Conservation (phyloP, 53 echinoderm and acorn worm species). For the Arbacia lixula region DNA sequence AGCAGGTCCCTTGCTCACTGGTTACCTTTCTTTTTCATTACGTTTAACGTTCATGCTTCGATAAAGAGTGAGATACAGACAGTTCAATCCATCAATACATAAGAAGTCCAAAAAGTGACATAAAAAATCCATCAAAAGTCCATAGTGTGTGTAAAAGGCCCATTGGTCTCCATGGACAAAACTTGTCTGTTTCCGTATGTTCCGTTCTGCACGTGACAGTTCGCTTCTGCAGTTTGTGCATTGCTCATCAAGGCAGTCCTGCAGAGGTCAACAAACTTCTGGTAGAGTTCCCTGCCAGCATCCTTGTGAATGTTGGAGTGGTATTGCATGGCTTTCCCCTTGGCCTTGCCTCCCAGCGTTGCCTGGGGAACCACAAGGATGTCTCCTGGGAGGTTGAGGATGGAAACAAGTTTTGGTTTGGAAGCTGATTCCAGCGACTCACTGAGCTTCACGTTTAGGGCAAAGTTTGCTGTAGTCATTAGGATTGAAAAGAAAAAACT, state of each 20-base stretch:
- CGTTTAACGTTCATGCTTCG: too few relatives aligned
- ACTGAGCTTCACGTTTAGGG: constrained; percentile 69
- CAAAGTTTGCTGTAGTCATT: constrained; percentile 67
- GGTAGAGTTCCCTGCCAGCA: constrained; percentile 64
- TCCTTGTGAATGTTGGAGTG: constrained; percentile 80
- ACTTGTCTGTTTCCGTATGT: constrained; percentile 86
- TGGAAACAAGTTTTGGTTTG: constrained; percentile 56
- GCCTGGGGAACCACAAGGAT: constrained; percentile 76
- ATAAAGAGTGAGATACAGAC: too few relatives aligned
- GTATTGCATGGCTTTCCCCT: constrained; percentile 86
- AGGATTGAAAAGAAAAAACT: too few relatives aligned
- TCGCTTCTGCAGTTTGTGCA: constrained; percentile 53
- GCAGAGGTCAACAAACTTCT: constrained; percentile 60
- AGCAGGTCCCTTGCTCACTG: too few relatives aligned
- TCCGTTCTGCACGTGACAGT: constrained; percentile 60
- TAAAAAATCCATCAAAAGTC: constrained; percentile 60
- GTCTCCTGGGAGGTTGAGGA: constrained; percentile 78
- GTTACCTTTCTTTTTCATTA: too few relatives aligned
- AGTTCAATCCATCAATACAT: too few relatives aligned
- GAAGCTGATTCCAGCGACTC: constrained; percentile 4
- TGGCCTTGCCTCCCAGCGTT: constrained; percentile 82
- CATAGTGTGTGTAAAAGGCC: constrained; percentile 76
- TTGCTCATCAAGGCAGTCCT: constrained; percentile 14
- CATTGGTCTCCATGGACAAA: constrained; percentile 68
- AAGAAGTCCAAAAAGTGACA: too few relatives aligned